phyloP scores from a whole-genome alignment of 2,113 vertebrate species.

The Sphaerodactylus townsendi region DNA sequence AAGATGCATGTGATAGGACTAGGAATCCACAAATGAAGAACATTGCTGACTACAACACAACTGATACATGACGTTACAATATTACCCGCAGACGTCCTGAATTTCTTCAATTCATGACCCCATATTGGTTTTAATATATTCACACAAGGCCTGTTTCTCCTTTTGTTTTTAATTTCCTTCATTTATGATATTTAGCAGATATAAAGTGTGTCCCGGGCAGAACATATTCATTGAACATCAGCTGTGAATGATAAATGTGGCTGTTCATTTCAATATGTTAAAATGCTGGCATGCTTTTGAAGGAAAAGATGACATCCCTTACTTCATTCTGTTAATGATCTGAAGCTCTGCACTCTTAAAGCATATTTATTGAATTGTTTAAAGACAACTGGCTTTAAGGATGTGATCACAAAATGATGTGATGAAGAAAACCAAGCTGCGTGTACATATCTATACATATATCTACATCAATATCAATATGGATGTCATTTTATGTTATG shows the following conservation, averaged over 20 bases:
- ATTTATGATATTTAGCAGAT: slow-evolving; percentile 27
- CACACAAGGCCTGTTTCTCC: slow-evolving; percentile 5
- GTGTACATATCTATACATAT: too few species aligned
- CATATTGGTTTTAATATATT: neutral
- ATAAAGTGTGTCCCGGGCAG: slow-evolving; percentile 51
- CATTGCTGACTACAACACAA: neutral
- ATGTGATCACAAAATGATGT: too few species aligned
- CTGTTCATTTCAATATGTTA: slow-evolving; percentile 43
- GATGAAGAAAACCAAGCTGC: neutral
- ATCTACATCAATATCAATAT: neutral
- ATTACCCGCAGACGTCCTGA: too few species aligned
- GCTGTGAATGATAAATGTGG: slow-evolving; percentile 30
- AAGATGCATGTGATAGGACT: too few species aligned
- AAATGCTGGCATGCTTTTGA: slow-evolving; percentile 52
- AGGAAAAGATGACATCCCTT: slow-evolving; percentile 28
- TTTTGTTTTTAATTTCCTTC: slow-evolving; percentile 35
- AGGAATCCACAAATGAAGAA: too few species aligned
- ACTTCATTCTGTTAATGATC: slow-evolving; percentile 46
- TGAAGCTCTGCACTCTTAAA: slow-evolving; percentile 11
- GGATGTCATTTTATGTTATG: slow-evolving; percentile 13
- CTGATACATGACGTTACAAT: too few species aligned
- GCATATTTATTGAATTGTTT: slow-evolving; percentile 39
- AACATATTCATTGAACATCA: slow-evolving; percentile 50
- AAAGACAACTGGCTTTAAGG: slow-evolving; percentile 27
- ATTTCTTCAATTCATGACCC: neutral